Percentiles rank a stretch among this genome's conserved stretches.
These are phyloP conservation scores for Hydropotes inermis DNA, from an alignment of 2,113 vertebrate genomes.

Conservation along the genomic window DNA sequence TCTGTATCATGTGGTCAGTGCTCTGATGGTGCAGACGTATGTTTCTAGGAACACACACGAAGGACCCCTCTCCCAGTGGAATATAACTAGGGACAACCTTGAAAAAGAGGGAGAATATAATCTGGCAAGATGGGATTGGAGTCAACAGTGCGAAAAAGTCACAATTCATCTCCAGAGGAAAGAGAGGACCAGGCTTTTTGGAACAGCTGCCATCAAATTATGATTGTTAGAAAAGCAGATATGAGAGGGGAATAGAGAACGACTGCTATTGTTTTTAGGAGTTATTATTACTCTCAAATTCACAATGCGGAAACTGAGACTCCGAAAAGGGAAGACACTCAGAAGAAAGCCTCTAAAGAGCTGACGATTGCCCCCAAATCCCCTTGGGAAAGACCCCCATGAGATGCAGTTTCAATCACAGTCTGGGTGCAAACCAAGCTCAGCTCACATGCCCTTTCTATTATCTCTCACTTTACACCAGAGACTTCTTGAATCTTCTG, in stretches of 20 bases:
- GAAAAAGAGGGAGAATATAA: background rate
- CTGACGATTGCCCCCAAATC: background rate
- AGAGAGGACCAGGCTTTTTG: background rate
- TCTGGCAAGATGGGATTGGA: background rate
- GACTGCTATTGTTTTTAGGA: background rate
- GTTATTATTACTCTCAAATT: background rate
- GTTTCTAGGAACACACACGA: background rate
- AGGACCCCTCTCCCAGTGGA: no score
- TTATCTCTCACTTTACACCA: background rate
- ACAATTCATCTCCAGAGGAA: background rate
- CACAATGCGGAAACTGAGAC: background rate
- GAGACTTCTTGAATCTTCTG: background rate
- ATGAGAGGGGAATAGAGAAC: background rate
- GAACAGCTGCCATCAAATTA: background rate
- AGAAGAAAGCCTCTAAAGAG: background rate
- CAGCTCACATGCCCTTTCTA: background rate
- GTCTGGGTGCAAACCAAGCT: background rate
- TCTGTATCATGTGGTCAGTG: background rate
- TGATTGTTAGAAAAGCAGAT: background rate
- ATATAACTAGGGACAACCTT: background rate
- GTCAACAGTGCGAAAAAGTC: background rate
- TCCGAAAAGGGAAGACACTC: background rate
- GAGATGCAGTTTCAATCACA: background rate
- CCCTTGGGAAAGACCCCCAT: background rate
- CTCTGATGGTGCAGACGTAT: background rate